A percentile compares a stretch with the other conserved stretches of the same genome.
phyloP scores from a whole-genome alignment of 2,113 vertebrate species.

The Fregetta grallaria region DNA sequence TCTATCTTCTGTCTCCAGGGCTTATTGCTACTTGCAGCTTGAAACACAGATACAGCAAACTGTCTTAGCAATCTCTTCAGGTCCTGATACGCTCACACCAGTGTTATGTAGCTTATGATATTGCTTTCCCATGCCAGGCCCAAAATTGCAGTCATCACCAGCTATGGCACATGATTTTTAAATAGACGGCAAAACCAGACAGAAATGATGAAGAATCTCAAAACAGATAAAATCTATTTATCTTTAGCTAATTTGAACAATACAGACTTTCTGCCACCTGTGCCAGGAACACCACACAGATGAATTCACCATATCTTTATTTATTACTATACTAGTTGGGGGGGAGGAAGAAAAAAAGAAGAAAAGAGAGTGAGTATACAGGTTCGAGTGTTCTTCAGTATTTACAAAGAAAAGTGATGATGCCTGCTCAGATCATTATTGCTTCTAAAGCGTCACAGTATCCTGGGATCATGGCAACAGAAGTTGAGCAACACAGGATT shows the following conservation, averaged over 20 bases:
- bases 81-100: background rate
- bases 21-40: background rate
- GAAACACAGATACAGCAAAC: background rate
- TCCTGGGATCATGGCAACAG: background rate
- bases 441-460: background rate
- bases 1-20: background rate
- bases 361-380: background rate
- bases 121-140: background rate
- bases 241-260: background rate
- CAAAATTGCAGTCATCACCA: background rate
- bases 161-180: background rate
- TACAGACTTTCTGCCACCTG: background rate
- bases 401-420: background rate
- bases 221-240: background rate
- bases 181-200: background rate
- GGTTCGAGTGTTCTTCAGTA: background rate
- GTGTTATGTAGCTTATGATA: background rate
- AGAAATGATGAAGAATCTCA: background rate
- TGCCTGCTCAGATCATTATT: background rate
- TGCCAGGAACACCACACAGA: background rate
- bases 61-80: background rate
- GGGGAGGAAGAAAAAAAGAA: background rate
- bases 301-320: background rate
- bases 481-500: background rate
- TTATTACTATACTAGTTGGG: background rate